Evolutionary conservation across 2,888 invertebrate species (phyloP), one percentile per base, ranked within the genome.

Genomic region (Lasioglossum figueresi): DNA sequence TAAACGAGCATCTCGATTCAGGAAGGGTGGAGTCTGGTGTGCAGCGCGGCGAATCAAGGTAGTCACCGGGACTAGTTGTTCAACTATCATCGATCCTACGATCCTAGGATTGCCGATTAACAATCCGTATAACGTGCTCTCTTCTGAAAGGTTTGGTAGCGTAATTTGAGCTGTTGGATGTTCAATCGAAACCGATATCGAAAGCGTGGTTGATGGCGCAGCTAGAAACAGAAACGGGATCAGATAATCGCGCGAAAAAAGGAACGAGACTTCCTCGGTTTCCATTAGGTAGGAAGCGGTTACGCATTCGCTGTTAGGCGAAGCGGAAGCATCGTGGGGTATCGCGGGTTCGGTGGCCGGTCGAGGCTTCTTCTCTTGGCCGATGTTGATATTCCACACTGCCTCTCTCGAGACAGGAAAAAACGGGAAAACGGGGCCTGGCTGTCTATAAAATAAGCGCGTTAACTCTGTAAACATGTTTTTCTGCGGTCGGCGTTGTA

Each of bases 241-340:
- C 80, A 77, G 88, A 86, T 88, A 34, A 86, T 80, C 80, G 80
- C 73, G 79, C 43, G 76, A 71, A 82, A 79, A 70, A 66, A 83
- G 12, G 83, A 66, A 40, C 34, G 73, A 76, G 83, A 80, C 82
- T 85, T 89, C 88, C 89, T 83, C 80, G 82, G 83, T 90, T 89
- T 90, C 83, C 86, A 89, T 87, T 84, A 77, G 82, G 80, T 88
- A 91, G 91, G 92, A 92, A 92, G 91, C 88, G 85, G 92, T 92
- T 92, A 91, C 91, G 92, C 89, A 84, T 90, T 91, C 82, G 88
- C 83, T 84, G 91, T 90, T 93, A 90, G 91, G 89, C 90, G 87
- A 90, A 90, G 87, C 92, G 92, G 93, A 93, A 93, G 93, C 85
- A 88, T 79, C 79, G 76, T 77, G 87, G 85, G 80, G 88, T 84